Conservation (phyloP, 2,797 vertebrate species). For the Mormyrops boulengeri region DNA sequence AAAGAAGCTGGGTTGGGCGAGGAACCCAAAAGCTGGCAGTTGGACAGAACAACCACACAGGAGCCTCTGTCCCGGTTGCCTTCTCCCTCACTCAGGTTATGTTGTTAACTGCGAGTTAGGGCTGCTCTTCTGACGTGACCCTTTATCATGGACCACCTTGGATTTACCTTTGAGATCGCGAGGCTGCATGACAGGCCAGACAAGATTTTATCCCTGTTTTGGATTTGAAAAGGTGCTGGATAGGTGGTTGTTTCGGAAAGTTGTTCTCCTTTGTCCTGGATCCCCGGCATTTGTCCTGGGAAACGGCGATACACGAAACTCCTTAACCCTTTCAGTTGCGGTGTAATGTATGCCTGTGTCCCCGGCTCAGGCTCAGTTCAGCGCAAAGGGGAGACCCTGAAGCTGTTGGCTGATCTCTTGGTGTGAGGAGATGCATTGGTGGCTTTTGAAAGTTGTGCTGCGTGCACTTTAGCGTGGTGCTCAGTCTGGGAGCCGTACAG, state of each 20-base stretch:
- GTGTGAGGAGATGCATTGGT: background rate
- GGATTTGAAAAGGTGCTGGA: background rate
- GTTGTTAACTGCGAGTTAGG: background rate
- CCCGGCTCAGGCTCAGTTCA: background rate
- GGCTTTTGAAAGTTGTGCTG: background rate
- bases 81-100: background rate
- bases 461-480: background rate
- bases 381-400: background rate
- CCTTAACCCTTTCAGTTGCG: background rate
- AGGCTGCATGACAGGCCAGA: background rate
- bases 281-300: background rate
- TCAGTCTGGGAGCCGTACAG: background rate
- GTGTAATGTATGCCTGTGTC: background rate
- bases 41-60: background rate
- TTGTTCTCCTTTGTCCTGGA: background rate
- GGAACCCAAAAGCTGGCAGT: background rate
- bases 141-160: background rate
- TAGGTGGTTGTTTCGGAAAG: background rate
- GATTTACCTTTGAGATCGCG: background rate
- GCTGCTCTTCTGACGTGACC: background rate
- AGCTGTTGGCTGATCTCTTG: background rate
- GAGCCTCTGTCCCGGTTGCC: background rate
- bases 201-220: background rate
- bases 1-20: background rate
- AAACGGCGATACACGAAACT: background rate